A percentile compares a stretch with the other conserved stretches of the same genome.
phyloP scores from a whole-genome alignment of 2,113 vertebrate genomes.

The Oryzias melastigma region DNA sequence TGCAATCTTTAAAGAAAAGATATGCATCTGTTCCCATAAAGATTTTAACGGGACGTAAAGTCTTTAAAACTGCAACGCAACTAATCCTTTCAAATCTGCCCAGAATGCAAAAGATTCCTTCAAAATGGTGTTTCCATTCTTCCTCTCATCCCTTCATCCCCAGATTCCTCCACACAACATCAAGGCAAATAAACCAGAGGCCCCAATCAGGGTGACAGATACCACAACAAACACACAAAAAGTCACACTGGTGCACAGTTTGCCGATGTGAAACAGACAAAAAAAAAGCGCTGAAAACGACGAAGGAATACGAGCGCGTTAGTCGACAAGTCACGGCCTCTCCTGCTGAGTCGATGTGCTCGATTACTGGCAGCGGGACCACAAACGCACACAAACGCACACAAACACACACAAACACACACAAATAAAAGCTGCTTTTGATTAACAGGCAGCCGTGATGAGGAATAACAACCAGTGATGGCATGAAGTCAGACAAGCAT shows the following conservation, averaged over 20 bases:
- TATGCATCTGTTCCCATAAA: too few species aligned
- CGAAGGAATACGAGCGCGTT: background rate
- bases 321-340: constrained; percentile 12
- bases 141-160: constrained; percentile 15
- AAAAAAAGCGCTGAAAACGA: constrained; percentile 51
- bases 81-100: too few species aligned
- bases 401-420: constrained; percentile 2
- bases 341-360: constrained; percentile 30
- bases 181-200: constrained; percentile 40
- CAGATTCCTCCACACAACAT: constrained; percentile 10
- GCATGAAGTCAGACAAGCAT: background rate
- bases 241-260: constrained; percentile 1
- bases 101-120: too few species aligned
- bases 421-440: constrained; percentile 34
- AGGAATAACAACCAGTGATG: constrained; percentile 20
- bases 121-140: too few species aligned
- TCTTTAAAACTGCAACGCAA: too few species aligned
- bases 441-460: constrained; percentile 36
- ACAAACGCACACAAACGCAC: constrained; percentile 19
- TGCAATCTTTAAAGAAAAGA: too few species aligned
- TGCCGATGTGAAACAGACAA: constrained; percentile 39
- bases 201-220: constrained; percentile 27
- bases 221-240: constrained; percentile 23
- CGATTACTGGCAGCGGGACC: constrained; percentile 50
- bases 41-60: too few species aligned